Conservation (phyloP, 2,797 vertebrate genomes). For the Spinus olivaceus region DNA sequence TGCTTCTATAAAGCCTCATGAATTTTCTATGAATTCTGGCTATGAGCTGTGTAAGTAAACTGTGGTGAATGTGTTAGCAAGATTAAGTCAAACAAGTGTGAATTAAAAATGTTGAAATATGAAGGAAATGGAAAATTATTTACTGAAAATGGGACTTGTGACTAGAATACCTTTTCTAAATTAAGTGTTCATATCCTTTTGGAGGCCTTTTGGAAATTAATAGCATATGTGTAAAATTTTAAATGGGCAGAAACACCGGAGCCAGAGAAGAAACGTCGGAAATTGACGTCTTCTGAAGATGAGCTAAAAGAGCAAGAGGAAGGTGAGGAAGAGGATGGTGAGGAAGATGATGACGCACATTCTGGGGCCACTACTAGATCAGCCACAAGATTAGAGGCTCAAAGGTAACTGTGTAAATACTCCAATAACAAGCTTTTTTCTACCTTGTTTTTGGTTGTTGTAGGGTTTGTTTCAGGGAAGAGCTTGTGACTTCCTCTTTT, state of each 20-base stretch:
- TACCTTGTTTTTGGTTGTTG: accelerated
- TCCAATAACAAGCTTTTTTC: neutral
- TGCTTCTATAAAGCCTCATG: conserved; percentile 62
- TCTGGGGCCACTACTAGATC: conserved; percentile 86
- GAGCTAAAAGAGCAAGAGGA: conserved; percentile 75
- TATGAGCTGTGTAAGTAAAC: conserved; percentile 73
- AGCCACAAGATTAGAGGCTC: conserved; percentile 87
- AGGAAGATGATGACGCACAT: conserved; percentile 76
- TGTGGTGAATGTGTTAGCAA: conserved; percentile 67
- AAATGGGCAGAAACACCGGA: conserved; percentile 69
- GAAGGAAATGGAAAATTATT: conserved; percentile 72
- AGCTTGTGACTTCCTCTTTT: neutral
- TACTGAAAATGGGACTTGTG: conserved; percentile 45
- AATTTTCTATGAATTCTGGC: conserved; percentile 67
- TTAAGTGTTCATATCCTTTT: conserved; percentile 6
- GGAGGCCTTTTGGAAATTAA: conserved; percentile 51
- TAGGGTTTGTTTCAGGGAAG: neutral
- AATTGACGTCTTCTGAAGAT: conserved; percentile 57
- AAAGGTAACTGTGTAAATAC: conserved; percentile 77
- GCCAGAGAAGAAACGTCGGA: conserved; percentile 75
- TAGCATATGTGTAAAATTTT: conserved; percentile 65
- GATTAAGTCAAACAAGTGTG: conserved; percentile 75
- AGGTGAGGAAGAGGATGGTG: conserved; percentile 78
- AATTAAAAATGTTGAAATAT: conserved; percentile 58
- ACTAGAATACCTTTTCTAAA: conserved; percentile 42